Evolutionary conservation across 1,140 invertebrate genomes (phyloP).

Genomic region (Drosophila tsacasi): DNA sequence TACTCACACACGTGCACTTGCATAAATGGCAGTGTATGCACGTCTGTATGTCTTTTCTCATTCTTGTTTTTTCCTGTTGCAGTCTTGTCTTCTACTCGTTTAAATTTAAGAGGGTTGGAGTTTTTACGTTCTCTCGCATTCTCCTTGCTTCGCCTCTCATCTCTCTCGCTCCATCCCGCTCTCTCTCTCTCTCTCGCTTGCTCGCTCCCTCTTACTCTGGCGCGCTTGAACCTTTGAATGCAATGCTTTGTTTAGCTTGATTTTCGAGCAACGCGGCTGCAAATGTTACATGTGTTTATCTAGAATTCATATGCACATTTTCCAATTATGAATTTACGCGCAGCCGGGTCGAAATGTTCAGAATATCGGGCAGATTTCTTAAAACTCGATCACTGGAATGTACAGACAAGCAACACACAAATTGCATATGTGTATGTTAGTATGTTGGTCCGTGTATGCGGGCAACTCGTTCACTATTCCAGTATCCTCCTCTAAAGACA

Average conservation of each 20-base stretch:
- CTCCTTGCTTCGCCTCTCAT: constrained; percentile 49
- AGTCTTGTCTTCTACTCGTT: constrained; percentile 73
- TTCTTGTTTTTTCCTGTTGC: constrained; percentile 66
- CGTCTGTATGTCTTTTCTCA: constrained; percentile 50
- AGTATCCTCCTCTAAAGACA: constrained; percentile 43
- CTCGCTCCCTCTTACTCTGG: constrained; percentile 28
- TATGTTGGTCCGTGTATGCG: constrained; percentile 8
- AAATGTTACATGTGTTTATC: constrained; percentile 77
- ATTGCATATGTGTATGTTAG: constrained; percentile 9
- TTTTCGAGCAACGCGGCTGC: constrained; percentile 59
- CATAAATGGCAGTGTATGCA: constrained; percentile 30
- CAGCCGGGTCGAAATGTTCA: background rate
- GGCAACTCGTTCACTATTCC: constrained; percentile 37
- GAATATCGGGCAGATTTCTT: constrained; percentile 16
- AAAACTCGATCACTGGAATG: constrained; percentile 27
- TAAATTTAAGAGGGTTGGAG: constrained; percentile 77
- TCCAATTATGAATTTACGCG: constrained; percentile 55
- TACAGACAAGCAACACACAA: constrained; percentile 4
- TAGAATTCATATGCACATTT: constrained; percentile 70
- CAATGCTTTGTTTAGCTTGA: constrained; percentile 74
- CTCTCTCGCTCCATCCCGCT: constrained; percentile 17
- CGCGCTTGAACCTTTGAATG: constrained; percentile 63
- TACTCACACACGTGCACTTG: constrained; percentile 30
- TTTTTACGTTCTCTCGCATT: constrained; percentile 70
- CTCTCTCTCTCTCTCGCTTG: constrained; percentile 17